A percentile compares a stretch with the other conserved stretches of the same genome.
Conservation (phyloP, 2,888 invertebrate species). For the Melikaiella ostensackeni region DNA sequence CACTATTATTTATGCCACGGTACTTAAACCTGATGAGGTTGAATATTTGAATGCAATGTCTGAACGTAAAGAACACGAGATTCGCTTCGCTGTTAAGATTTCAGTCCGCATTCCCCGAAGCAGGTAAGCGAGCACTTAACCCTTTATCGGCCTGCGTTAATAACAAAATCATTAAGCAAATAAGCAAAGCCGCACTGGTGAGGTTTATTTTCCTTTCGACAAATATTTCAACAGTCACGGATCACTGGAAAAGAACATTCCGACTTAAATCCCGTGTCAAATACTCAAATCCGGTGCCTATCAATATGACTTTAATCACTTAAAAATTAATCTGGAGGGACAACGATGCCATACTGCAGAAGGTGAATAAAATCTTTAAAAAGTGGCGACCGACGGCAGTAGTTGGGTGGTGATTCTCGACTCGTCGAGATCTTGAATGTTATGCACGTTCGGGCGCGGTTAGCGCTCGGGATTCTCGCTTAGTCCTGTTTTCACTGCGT, state of each 20-base stretch:
- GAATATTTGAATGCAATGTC: not conserved
- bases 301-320: not conserved
- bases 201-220: not conserved
- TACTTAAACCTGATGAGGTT: not conserved
- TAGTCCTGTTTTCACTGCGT: no score
- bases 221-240: not conserved
- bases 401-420: no score
- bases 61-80: not conserved
- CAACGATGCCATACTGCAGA: not conserved
- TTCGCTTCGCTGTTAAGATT: slow-evolving; percentile 4
- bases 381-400: not conserved
- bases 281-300: not conserved
- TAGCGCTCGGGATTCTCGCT: no score
- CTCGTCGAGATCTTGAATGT: no score
- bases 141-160: not conserved
- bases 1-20: not conserved
- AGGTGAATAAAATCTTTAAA: not conserved
- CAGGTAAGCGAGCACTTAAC: slow-evolving; percentile 8
- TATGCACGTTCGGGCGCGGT: no score
- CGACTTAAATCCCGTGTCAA: not conserved
- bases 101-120: not conserved
- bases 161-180: slow-evolving; percentile 12
- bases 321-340: not conserved
- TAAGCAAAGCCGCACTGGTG: not conserved
- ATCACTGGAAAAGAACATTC: not conserved